Percentiles rank a stretch among this genome's conserved stretches.
Evolutionary conservation across 2,797 vertebrate genomes (phyloP).

Genomic region (Carcharodon carcharias): DNA sequence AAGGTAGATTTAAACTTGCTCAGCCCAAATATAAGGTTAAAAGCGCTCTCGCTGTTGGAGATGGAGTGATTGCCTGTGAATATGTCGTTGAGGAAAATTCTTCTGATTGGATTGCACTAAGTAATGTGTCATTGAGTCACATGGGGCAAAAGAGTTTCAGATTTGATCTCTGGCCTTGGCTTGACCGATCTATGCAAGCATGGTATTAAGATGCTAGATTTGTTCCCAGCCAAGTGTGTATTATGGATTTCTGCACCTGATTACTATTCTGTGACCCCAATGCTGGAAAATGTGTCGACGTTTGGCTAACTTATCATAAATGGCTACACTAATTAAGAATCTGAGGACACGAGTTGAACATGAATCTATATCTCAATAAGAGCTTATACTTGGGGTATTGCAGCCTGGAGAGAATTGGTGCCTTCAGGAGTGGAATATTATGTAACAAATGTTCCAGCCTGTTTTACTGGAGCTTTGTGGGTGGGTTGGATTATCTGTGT

Average conservation of each 20-base stretch:
- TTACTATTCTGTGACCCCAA: background rate
- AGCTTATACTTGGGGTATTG: too few species aligned
- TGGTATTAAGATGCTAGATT: background rate
- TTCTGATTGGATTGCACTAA: background rate
- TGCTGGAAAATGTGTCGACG: background rate
- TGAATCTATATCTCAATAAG: background rate
- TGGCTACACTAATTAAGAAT: background rate
- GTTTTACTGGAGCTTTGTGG: background rate
- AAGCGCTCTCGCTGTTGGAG: background rate
- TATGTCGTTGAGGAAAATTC: background rate
- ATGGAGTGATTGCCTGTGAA: background rate
- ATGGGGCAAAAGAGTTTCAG: background rate
- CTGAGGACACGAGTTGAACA: background rate
- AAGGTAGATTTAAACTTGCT: background rate
- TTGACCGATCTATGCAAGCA: background rate
- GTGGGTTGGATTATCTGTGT: background rate
- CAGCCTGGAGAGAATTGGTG: background rate
- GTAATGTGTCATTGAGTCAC: background rate
- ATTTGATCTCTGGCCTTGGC: background rate
- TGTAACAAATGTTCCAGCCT: background rate
- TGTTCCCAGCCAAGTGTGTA: background rate
- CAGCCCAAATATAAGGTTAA: background rate
- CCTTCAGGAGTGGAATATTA: background rate
- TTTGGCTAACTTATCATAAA: background rate
- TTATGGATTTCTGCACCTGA: background rate